Evolutionary conservation across 1,140 invertebrate species (phyloP).

Genomic region (Drosophila pachea): DNA sequence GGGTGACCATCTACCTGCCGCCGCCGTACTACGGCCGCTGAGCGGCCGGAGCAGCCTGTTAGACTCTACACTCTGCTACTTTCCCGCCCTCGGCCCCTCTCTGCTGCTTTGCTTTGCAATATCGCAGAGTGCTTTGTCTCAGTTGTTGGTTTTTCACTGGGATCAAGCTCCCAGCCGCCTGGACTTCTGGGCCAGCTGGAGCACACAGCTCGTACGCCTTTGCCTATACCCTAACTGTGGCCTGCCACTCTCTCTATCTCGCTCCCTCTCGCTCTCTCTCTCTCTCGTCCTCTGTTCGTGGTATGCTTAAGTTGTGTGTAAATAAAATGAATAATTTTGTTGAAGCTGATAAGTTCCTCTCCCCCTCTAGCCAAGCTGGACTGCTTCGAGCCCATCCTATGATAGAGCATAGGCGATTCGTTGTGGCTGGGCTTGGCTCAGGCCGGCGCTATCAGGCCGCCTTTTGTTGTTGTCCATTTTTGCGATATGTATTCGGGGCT

Average conservation of each 20-base stretch:
- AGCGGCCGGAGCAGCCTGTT: slow-evolving; percentile 15
- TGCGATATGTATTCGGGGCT: slow-evolving; percentile 48
- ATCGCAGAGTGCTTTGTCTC: slow-evolving; percentile 41
- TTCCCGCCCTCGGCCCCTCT: not conserved
- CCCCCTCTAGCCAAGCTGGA: too few species aligned
- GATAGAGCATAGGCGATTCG: slow-evolving; percentile 5
- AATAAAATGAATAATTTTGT: not conserved
- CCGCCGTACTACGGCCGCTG: slow-evolving; percentile 62
- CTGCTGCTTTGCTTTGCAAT: slow-evolving; percentile 38
- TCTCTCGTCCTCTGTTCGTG: not conserved
- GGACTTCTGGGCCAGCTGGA: slow-evolving; percentile 6
- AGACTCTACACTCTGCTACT: not conserved
- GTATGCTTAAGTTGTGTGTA: slow-evolving; percentile 1
- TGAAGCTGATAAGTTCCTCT: too few species aligned
- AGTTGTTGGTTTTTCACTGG: slow-evolving; percentile 28
- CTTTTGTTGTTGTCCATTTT: slow-evolving; percentile 39
- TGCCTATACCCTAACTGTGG: not conserved
- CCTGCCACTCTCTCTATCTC: not conserved
- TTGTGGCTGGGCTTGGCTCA: not conserved
- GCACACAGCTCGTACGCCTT: not conserved
- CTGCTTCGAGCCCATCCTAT: not conserved
- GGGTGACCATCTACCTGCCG: slow-evolving; percentile 62
- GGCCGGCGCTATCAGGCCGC: not conserved
- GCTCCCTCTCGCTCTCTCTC: not conserved
- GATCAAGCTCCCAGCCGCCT: slow-evolving; percentile 44